Evolutionary conservation across 2,888 invertebrate species (phyloP), one percentile per base, ranked within the genome.

Genomic region (Apodemia hepburni): DNA sequence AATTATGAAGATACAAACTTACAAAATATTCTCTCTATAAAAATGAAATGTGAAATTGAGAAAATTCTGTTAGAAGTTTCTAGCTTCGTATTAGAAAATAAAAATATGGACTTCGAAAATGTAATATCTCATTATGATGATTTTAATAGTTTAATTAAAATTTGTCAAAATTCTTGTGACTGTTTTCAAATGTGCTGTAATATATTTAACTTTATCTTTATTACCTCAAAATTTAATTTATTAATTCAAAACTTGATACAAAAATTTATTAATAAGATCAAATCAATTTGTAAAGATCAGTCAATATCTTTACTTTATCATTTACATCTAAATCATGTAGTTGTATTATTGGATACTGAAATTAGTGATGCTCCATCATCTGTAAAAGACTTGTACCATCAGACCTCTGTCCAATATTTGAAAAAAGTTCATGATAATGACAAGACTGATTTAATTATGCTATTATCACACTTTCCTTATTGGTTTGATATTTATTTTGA

Each of bases 381-480:
- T 7, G 54, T 77, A 38, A 71, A 68, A 67, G 60, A 70, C 17
- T 54, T 60, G 11, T 88, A 84, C 72, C 65, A 78, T 6, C 47
- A 73, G 58, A 68, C 71, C 17, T 71, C 79, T 22, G 3, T 79
- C 4, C 68, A 71, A 35, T 73, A 79, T 66, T 73, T 91, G 38
- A 72, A 72, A 0, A 64, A 67, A 11, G 58, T 88, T 18, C 72
- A 79, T 64, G 58, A 64, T n/a, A 60, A 74, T 45, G 79, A 75
- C 15, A 75, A 81, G 67, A 75, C 71, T 75, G 82, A 87, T 66
- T 73, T 88, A 17, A 77, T 85, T 33, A 72, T 90, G 77, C 66
- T 90, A 35, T 64, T 91, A 18, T 80, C 84, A n/a, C 90, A 91
- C 72, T 90, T 78, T 69, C 83, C 84, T 35, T 72, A 78, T 27